These are phyloP conservation scores for Eristalis intricaria DNA, from an alignment of 2,888 invertebrate genomes.

Conservation along the genomic window DNA sequence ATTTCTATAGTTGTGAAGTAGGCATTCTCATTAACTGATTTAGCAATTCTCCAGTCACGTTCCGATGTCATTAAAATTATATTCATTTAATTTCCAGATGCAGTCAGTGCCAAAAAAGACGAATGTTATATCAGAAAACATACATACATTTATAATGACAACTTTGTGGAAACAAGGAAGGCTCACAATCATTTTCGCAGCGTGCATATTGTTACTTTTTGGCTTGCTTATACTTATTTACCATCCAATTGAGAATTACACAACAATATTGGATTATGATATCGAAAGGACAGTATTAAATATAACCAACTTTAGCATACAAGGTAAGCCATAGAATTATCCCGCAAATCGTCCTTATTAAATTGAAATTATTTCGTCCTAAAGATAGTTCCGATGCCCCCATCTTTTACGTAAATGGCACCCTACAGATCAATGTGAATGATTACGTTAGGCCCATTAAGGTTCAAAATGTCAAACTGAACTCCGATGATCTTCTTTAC, in stretches of 20 bases:
- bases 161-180: neutral
- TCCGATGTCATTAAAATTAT: too few relatives aligned
- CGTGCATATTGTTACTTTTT: constrained; percentile 72
- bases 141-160: neutral
- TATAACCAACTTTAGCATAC: constrained; percentile 15
- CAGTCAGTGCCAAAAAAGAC: neutral
- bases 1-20: too few relatives aligned
- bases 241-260: constrained; percentile 60
- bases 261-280: neutral
- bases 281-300: neutral
- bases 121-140: neutral
- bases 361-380: constrained; percentile 3
- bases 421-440: constrained; percentile 77
- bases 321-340: constrained; percentile 22
- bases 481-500: constrained; percentile 84
- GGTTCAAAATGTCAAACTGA: constrained; percentile 82
- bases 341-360: neutral
- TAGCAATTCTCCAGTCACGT: too few relatives aligned
- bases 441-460: constrained; percentile 84
- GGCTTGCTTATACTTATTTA: constrained; percentile 73
- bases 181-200: constrained; percentile 70
- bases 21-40: too few relatives aligned
- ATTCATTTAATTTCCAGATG: neutral
- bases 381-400: constrained; percentile 74
- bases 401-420: constrained; percentile 73